Conservation (phyloP, 1,140 invertebrate genomes). For the Trachymyrmex cornetzi region DNA sequence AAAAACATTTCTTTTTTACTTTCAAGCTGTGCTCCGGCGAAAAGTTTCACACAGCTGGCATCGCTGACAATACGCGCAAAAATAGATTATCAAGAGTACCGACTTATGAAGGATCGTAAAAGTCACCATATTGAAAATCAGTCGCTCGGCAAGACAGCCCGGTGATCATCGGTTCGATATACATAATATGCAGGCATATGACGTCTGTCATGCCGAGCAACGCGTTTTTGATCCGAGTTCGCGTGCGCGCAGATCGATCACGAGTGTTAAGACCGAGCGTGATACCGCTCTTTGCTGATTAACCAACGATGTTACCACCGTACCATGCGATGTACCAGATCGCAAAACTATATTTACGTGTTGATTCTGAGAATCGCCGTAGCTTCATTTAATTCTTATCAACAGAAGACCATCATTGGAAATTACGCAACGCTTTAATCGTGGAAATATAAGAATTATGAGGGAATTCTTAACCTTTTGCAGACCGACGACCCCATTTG, state of each 20-base stretch:
- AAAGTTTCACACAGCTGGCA: not conserved
- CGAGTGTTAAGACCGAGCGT: slow-evolving; percentile 73
- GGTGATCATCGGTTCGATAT: slow-evolving; percentile 46
- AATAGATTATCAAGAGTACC: not conserved
- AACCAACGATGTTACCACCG: slow-evolving; percentile 68
- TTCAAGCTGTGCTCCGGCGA: not conserved
- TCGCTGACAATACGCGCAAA: not conserved
- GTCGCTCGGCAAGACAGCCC: not conserved
- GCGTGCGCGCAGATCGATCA: slow-evolving; percentile 67
- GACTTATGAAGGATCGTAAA: not conserved
- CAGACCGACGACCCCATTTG: too few relatives aligned
- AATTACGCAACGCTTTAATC: slow-evolving; percentile 29
- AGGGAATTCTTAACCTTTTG: not conserved
- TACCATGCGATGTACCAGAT: slow-evolving; percentile 67
- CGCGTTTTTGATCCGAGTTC: slow-evolving; percentile 64
- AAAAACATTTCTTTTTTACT: not conserved
- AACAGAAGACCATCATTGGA: not conserved
- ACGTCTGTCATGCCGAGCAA: slow-evolving; percentile 47
- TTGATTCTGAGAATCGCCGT: not conserved
- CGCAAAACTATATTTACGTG: slow-evolving; percentile 44
- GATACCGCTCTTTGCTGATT: slow-evolving; percentile 72
- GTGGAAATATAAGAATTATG: not conserved
- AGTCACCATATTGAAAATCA: not conserved
- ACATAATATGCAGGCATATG: slow-evolving; percentile 68
- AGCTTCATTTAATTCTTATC: not conserved